Conservation (phyloP, 2,113 vertebrate species). For the Eretmochelys imbricata region DNA sequence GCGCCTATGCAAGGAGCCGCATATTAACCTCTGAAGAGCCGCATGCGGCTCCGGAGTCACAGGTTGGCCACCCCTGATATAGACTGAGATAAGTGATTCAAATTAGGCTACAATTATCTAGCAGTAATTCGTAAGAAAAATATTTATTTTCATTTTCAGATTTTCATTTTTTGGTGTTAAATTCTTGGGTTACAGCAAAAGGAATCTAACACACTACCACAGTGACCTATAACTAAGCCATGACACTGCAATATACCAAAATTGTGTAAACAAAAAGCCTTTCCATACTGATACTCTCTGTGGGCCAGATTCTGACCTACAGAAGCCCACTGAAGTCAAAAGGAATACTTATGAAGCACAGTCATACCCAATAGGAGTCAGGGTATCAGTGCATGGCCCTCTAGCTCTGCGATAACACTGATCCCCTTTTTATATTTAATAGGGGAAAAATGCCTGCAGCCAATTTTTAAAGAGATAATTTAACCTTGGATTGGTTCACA, state of each 20-base stretch:
- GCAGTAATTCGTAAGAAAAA: slow-evolving; percentile 53
- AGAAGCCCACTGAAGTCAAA: slow-evolving; percentile 15
- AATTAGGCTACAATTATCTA: neutral
- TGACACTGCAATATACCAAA: slow-evolving; percentile 44
- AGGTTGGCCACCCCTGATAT: neutral
- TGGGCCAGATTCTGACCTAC: neutral
- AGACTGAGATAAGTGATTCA: neutral
- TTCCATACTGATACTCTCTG: slow-evolving; percentile 26
- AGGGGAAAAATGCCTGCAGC: neutral
- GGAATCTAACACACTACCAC: neutral
- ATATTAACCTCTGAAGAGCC: no score
- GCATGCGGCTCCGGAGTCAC: no score
- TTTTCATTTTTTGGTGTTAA: slow-evolving; percentile 1
- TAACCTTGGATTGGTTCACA: neutral
- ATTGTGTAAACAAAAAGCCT: slow-evolving; percentile 55
- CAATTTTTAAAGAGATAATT: neutral
- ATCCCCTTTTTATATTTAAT: neutral
- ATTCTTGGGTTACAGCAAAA: slow-evolving; percentile 23
- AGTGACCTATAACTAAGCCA: neutral
- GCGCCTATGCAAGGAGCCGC: no score
- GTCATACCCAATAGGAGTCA: neutral
- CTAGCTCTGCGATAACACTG: neutral
- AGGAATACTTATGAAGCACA: neutral
- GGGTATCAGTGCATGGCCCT: neutral
- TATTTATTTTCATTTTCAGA: slow-evolving; percentile 55